Conservation (phyloP, 1,140 invertebrate genomes). For the Penaeus chinensis region DNA sequence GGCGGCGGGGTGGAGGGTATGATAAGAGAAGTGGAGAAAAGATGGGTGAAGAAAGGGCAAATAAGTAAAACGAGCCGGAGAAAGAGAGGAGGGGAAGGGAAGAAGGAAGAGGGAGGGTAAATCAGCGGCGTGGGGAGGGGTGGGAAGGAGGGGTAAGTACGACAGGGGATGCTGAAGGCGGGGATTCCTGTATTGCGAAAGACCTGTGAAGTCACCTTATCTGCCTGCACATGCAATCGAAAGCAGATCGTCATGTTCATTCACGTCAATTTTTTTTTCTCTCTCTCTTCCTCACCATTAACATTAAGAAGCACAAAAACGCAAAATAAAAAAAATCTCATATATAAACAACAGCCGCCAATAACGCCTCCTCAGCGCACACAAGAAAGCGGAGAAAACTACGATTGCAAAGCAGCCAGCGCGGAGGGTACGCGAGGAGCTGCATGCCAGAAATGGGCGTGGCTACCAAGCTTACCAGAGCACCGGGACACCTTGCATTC, state of each 20-base stretch:
- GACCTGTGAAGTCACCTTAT: too few relatives aligned
- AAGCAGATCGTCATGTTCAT: too few relatives aligned
- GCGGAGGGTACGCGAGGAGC: constrained; percentile 23
- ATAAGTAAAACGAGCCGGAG: neutral
- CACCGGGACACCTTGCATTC: too few relatives aligned
- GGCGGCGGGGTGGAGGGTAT: neutral
- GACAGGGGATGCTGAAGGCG: neutral
- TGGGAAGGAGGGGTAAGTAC: neutral
- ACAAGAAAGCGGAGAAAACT: too few relatives aligned
- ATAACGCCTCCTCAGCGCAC: too few relatives aligned
- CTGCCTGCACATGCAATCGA: too few relatives aligned
- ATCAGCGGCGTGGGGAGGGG: neutral
- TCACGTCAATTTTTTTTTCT: too few relatives aligned
- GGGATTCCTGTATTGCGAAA: too few relatives aligned
- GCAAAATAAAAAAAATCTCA: too few relatives aligned
- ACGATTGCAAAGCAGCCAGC: neutral
- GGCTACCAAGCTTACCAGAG: neutral
- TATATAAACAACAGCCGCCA: too few relatives aligned
- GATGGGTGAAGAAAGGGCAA: neutral
- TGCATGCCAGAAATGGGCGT: constrained; percentile 41
- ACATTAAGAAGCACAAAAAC: too few relatives aligned
- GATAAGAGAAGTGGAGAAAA: neutral
- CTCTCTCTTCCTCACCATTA: too few relatives aligned
- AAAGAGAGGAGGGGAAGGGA: neutral
- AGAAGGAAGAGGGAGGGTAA: neutral